Percentiles rank a stretch among this genome's conserved stretches.
These are phyloP conservation scores for Macrotrachela quadricornifera DNA, from an alignment of 1,140 invertebrate species.

Conservation along the genomic window DNA sequence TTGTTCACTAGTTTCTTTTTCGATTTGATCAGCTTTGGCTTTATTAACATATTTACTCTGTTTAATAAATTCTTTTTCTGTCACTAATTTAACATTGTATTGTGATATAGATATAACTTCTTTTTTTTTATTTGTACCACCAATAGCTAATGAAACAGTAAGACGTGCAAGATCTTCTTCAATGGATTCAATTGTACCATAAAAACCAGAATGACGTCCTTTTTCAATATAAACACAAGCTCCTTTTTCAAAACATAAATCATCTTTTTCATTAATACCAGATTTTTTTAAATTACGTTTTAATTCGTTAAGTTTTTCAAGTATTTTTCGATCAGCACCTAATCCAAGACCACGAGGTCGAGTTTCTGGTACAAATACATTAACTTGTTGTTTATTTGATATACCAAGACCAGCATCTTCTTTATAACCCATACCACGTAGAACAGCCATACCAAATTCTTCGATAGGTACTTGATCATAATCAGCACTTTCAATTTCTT, in stretches of 20 bases:
- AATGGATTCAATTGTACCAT: constrained; percentile 58
- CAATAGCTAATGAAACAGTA: constrained; percentile 52
- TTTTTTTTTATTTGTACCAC: constrained; percentile 21
- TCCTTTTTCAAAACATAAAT: constrained; percentile 18
- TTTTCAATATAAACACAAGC: constrained; percentile 17
- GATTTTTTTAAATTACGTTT: background rate
- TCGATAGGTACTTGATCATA: constrained; percentile 36
- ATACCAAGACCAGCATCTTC: constrained; percentile 45
- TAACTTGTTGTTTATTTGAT: constrained; percentile 36
- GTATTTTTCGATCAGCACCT: constrained; percentile 51
- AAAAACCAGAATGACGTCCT: constrained; percentile 44
- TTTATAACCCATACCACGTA: constrained; percentile 81
- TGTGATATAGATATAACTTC: constrained; percentile 50
- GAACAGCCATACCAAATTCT: constrained; percentile 67
- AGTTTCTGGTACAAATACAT: constrained; percentile 37
- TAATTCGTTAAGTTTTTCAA: constrained; percentile 15
- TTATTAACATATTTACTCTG: constrained; percentile 42
- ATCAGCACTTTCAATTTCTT: constrained; percentile 33
- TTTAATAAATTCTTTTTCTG: constrained; percentile 51
- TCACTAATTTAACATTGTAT: constrained; percentile 48
- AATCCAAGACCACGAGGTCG: constrained; percentile 72
- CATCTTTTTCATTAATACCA: constrained; percentile 12
- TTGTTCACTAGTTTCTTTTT: no score
- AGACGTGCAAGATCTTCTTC: constrained; percentile 60
- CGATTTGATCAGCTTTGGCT: background rate